These are phyloP conservation scores for Argyresthia albistria DNA, from an alignment of 2,888 invertebrate genomes.

Conservation along the genomic window DNA sequence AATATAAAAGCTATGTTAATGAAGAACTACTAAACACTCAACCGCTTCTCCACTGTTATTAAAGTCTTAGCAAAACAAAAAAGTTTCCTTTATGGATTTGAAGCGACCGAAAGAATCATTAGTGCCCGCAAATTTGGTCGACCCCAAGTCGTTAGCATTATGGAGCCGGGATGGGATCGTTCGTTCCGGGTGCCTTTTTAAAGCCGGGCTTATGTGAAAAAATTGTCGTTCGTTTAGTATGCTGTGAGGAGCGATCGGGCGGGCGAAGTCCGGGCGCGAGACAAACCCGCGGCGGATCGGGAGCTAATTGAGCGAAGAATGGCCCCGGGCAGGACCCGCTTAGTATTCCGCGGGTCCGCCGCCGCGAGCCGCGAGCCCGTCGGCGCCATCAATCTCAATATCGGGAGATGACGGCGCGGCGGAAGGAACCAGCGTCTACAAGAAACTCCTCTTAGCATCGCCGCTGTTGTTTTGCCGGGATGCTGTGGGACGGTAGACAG, in stretches of 20 bases:
- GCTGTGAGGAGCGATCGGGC: too few species aligned
- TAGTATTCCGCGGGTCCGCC: conserved; percentile 55
- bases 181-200: conserved; percentile 36
- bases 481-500: conserved; percentile 1
- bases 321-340: conserved; percentile 39
- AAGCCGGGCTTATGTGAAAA: conserved; percentile 52
- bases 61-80: too few species aligned
- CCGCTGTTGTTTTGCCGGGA: conserved; percentile 32
- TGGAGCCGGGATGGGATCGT: conserved; percentile 14
- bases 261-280: conserved; percentile 25
- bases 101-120: too few species aligned
- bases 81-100: too few species aligned
- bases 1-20: conserved; percentile 47
- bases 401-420: conserved; percentile 54
- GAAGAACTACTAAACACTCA: conserved; percentile 5
- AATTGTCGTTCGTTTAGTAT: conserved; percentile 58
- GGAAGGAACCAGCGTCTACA: conserved; percentile 53
- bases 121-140: too few species aligned
- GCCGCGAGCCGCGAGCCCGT: conserved; percentile 34
- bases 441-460: conserved; percentile 59
- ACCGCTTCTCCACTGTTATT: too few species aligned
- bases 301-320: conserved; percentile 63
- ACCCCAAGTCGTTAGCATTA: background rate
- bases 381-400: conserved; percentile 66
- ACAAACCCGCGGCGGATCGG: conserved; percentile 31